Percentiles rank a stretch among this genome's conserved stretches.
Evolutionary conservation across 2,797 vertebrate species (phyloP).

Genomic region (Anguilla obscura): DNA sequence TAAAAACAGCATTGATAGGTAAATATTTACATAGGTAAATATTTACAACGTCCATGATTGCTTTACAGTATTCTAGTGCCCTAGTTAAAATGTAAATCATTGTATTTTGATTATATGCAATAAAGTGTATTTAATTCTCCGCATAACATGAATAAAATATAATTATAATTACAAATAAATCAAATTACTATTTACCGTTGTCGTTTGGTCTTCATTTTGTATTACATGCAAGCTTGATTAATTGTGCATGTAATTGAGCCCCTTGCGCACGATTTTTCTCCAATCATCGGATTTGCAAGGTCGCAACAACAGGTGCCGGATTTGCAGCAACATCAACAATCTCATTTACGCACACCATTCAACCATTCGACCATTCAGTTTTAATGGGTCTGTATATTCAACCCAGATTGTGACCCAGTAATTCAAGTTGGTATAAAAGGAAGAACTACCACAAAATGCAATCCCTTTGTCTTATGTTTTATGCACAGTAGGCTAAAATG

Average conservation of each 20-base stretch:
- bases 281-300: conserved; percentile 4
- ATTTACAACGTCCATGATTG: neutral
- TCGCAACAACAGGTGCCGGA: neutral
- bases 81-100: neutral
- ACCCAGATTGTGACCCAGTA: neutral
- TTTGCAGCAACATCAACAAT: neutral
- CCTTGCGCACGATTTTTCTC: neutral
- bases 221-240: neutral
- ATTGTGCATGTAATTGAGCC: neutral
- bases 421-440: neutral
- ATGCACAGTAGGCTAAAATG: too few relatives aligned
- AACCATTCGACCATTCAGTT: neutral
- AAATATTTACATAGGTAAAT: neutral
- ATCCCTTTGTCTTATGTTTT: neutral
- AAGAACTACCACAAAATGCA: neutral
- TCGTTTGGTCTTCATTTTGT: neutral
- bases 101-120: neutral
- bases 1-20: neutral
- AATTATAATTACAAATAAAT: neutral
- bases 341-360: neutral
- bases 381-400: neutral
- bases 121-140: neutral
- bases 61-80: neutral
- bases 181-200: neutral
- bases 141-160: conserved; percentile 2